Conservation (phyloP, 1,140 invertebrate species). For the Scaptomyza graminum region DNA sequence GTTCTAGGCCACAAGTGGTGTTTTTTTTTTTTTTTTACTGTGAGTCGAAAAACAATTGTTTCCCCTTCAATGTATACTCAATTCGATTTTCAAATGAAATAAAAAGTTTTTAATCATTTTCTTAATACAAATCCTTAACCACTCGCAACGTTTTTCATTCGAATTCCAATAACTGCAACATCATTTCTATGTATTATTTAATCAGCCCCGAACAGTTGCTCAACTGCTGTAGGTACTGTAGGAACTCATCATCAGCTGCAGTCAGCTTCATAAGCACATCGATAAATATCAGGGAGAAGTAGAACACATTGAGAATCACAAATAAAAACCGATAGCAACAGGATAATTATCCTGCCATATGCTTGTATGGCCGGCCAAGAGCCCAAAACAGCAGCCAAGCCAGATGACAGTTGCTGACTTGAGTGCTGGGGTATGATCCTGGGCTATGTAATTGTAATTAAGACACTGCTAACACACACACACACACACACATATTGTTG, state of each 20-base stretch:
- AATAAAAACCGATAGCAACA: slow-evolving; percentile 59
- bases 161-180: slow-evolving; percentile 1
- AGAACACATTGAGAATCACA: slow-evolving; percentile 30
- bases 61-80: slow-evolving; percentile 34
- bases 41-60: slow-evolving; percentile 15
- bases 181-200: slow-evolving; percentile 38
- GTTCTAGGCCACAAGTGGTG: slow-evolving; percentile 59
- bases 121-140: neutral
- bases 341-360: slow-evolving; percentile 78
- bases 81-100: too few relatives aligned
- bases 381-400: slow-evolving; percentile 35
- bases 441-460: slow-evolving; percentile 73
- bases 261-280: slow-evolving; percentile 52
- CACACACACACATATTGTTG: slow-evolving; percentile 8
- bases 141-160: neutral
- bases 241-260: slow-evolving; percentile 44
- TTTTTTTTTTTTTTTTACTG: slow-evolving; percentile 13
- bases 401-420: slow-evolving; percentile 54
- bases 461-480: slow-evolving; percentile 47
- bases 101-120: neutral
- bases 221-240: slow-evolving; percentile 19
- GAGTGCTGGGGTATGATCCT: slow-evolving; percentile 32
- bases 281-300: slow-evolving; percentile 62
- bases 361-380: slow-evolving; percentile 63
- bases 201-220: slow-evolving; percentile 33